A percentile compares a stretch with the other conserved stretches of the same genome.
phyloP scores from a whole-genome alignment of 2,888 invertebrate genomes.

The Malthinus flaveolus region DNA sequence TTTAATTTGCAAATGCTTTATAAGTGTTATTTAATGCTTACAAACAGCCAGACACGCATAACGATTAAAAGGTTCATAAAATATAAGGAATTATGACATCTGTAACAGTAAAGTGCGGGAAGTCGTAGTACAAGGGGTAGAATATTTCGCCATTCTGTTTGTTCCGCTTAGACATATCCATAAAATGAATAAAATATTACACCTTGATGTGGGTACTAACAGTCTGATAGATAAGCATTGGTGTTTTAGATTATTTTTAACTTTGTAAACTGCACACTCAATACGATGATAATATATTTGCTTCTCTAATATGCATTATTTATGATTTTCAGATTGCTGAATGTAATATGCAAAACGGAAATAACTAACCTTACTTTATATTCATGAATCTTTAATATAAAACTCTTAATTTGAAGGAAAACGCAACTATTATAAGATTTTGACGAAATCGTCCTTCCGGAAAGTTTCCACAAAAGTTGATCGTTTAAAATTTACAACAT shows the following conservation, averaged over 20 bases:
- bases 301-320: slow-evolving; percentile 16
- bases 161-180: slow-evolving; percentile 27
- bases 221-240: slow-evolving; percentile 25
- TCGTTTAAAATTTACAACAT: too few species aligned
- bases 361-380: slow-evolving; percentile 8
- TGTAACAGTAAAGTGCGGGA: slow-evolving; percentile 44
- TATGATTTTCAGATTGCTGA: slow-evolving; percentile 19
- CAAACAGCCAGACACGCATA: slow-evolving; percentile 44
- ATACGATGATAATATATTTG: slow-evolving; percentile 16
- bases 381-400: slow-evolving; percentile 7
- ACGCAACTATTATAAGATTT: neutral
- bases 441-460: too few species aligned
- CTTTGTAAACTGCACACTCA: slow-evolving; percentile 18
- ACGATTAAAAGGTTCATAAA: slow-evolving; percentile 46
- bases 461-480: too few species aligned
- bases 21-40: slow-evolving; percentile 46
- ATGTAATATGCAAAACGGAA: slow-evolving; percentile 7
- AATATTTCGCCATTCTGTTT: slow-evolving; percentile 30
- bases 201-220: slow-evolving; percentile 28
- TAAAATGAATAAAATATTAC: slow-evolving; percentile 31
- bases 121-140: slow-evolving; percentile 31
- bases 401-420: slow-evolving; percentile 2
- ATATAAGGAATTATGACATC: slow-evolving; percentile 45
- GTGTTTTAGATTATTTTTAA: slow-evolving; percentile 21
- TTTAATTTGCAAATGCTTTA: slow-evolving; percentile 39